phyloP scores from a whole-genome alignment of 2,888 invertebrate species.

The Cantharis rustica region DNA sequence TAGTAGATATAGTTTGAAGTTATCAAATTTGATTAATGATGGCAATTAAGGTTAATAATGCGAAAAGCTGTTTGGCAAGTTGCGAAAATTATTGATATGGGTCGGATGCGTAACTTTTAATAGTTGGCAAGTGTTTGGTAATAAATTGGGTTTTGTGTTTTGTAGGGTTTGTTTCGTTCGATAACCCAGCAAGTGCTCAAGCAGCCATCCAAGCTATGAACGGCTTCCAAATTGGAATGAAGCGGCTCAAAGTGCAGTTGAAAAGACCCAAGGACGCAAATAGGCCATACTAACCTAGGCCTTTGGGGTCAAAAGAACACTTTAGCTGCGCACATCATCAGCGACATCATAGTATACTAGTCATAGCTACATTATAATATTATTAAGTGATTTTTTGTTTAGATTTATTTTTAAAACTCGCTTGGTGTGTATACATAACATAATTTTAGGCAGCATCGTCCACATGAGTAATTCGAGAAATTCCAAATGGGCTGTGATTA shows the following conservation, averaged over 20 bases:
- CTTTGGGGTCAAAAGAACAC: conserved; percentile 44
- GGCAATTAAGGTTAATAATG: not conserved
- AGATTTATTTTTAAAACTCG: conserved; percentile 22
- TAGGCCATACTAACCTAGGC: conserved; percentile 92
- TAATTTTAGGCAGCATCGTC: conserved; percentile 38
- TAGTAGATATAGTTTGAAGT: not conserved
- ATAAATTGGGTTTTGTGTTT: conserved; percentile 33
- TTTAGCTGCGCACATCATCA: conserved; percentile 34
- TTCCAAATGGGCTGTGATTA: conserved; percentile 84
- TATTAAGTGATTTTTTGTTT: conserved; percentile 13
- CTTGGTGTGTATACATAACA: conserved; percentile 22
- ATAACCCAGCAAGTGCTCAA: conserved; percentile 97
- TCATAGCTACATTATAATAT: conserved; percentile 35
- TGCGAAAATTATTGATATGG: not conserved
- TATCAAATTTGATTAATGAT: not conserved
- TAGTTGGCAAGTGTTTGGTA: not conserved
- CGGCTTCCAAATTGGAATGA: conserved; percentile 99
- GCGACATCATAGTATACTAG: conserved; percentile 39
- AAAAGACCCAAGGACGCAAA: conserved; percentile 98
- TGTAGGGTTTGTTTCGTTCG: conserved; percentile 98
- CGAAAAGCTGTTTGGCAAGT: not conserved
- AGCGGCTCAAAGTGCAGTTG: conserved; percentile 98
- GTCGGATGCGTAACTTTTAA: not conserved
- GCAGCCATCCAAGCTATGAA: conserved; percentile 99
- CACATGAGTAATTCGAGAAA: conserved; percentile 60